Base-by-base conservation (phyloP, 1,140 invertebrate genomes). In the Heliothis subflexa region DNA sequence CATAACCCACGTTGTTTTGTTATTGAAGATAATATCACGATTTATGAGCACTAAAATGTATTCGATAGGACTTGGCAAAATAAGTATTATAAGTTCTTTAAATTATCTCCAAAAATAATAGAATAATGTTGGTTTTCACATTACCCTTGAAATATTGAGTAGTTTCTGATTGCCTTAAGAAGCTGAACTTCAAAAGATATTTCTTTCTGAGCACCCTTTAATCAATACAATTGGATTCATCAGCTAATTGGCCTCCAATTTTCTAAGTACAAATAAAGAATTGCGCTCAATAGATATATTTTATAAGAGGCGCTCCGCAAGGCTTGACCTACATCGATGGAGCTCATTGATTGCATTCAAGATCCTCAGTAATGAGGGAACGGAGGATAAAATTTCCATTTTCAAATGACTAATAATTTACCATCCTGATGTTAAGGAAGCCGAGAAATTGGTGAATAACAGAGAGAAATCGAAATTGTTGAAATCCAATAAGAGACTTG, bases 381-480 rank as follows among this genome's bases (percentile, higher is more conserved):
- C 9, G 9, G 62, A 66, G 62, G 62, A 21, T 66, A 66, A 64
- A 66, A 66, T 66, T 66, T 66, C 62, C 62, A 66, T 66, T 66
- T 47, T 2, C 16, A 66, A 66, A 66, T 47, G 62, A 66, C 62
- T 66, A 47, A 66, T 66, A 47, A 55, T 55, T 55, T 59, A 66
- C 62, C 62, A 21, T 66, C 40, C 16, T 47, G 61, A 16, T 21
- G 55, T 59, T 47, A 40, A 66, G 62, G 12, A 47, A 47, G 16
- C 55, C 16, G 18, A 49, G 62, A 10, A 47, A 45, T 47, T 47
- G 10, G n/a, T 66, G 16, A 66, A 66, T 59, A 13, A 59, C 55
- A 59, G 55, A 59, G 55, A 18, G 16, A 25, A 59, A 13, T 13
- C 55, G 21, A 59, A 59, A 59, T 59, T 59, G 55, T 59, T 25